Evolutionary conservation across 2,888 invertebrate species (phyloP).

Genomic region (Entomobrya multifasciata): DNA sequence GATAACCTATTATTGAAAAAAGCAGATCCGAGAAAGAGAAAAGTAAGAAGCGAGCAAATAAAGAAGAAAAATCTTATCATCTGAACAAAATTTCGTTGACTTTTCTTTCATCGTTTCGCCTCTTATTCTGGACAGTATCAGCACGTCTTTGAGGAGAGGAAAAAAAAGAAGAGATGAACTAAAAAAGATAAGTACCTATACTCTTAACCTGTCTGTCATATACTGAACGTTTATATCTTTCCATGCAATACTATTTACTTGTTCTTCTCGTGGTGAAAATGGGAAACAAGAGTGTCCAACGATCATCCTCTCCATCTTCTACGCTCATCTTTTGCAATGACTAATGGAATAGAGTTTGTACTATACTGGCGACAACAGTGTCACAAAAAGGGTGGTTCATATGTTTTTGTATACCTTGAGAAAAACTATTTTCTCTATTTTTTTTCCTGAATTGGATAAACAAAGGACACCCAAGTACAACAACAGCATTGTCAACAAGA

Average conservation of each 20-base stretch:
- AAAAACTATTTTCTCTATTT: background rate
- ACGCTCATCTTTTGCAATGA: slow-evolving; percentile 13
- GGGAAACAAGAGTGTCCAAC: slow-evolving; percentile 4
- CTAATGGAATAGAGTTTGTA: slow-evolving; percentile 9
- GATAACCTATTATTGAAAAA: slow-evolving; percentile 65
- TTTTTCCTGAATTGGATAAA: background rate
- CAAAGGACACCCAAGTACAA: slow-evolving; percentile 14
- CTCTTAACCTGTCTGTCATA: background rate
- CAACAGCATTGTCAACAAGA: slow-evolving; percentile 44
- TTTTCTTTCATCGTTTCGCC: background rate
- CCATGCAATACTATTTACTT: background rate
- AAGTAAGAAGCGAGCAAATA: background rate
- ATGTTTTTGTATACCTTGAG: background rate
- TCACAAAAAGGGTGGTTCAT: background rate
- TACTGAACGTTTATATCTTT: background rate
- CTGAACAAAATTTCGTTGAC: slow-evolving; percentile 37
- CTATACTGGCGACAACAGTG: background rate
- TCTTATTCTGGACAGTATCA: slow-evolving; percentile 56
- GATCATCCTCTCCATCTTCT: slow-evolving; percentile 24
- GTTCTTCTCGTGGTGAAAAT: slow-evolving; percentile 45
- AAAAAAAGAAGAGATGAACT: slow-evolving; percentile 53
- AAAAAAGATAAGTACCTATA: slow-evolving; percentile 61
- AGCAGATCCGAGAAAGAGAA: slow-evolving; percentile 29
- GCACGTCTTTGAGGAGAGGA: slow-evolving; percentile 37
- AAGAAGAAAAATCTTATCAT: slow-evolving; percentile 41